phyloP scores from a whole-genome alignment of 1,140 invertebrate genomes.

The Orius insidiosus region DNA sequence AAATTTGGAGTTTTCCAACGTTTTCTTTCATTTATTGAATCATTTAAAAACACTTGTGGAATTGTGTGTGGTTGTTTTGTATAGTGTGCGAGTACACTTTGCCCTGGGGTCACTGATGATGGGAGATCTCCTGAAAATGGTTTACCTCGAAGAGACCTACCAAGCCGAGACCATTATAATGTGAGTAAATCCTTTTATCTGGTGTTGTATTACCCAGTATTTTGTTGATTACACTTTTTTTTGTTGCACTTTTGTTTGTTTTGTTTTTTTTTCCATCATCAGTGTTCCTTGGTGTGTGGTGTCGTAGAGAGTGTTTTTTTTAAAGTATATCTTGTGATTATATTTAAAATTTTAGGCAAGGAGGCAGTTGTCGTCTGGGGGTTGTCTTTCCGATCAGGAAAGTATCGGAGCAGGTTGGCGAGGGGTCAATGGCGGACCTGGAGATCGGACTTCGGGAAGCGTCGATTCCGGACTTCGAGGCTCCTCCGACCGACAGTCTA shows the following conservation, averaged over 20 bases:
- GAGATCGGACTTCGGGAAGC: constrained; percentile 66
- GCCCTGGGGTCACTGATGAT: constrained; percentile 8
- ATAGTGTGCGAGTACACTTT: constrained; percentile 7
- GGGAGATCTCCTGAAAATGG: constrained; percentile 14
- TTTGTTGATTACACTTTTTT: constrained; percentile 1
- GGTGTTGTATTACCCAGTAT: not conserved
- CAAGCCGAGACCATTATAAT: constrained; percentile 11
- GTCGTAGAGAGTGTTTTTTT: not conserved
- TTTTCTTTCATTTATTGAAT: too few species aligned
- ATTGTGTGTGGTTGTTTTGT: constrained; percentile 6
- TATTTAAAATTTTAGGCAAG: constrained; percentile 32
- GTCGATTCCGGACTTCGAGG: constrained; percentile 71
- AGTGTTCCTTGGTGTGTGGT: not conserved
- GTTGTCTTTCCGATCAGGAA: constrained; percentile 56
- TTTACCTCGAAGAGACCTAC: constrained; percentile 12
- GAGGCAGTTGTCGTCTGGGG: constrained; percentile 46
- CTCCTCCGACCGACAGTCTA: constrained; percentile 61
- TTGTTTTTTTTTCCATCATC: constrained; percentile 9
- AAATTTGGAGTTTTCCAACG: not conserved
- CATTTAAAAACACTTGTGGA: constrained; percentile 5
- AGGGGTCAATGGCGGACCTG: constrained; percentile 26
- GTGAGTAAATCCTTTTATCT: constrained; percentile 10
- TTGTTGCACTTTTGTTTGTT: not conserved
- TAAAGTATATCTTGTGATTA: not conserved
- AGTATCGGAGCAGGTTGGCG: constrained; percentile 36